Evolutionary conservation across 64 coral and sea anemone species (phyloP).

Genomic region (Trachythela sp.): DNA sequence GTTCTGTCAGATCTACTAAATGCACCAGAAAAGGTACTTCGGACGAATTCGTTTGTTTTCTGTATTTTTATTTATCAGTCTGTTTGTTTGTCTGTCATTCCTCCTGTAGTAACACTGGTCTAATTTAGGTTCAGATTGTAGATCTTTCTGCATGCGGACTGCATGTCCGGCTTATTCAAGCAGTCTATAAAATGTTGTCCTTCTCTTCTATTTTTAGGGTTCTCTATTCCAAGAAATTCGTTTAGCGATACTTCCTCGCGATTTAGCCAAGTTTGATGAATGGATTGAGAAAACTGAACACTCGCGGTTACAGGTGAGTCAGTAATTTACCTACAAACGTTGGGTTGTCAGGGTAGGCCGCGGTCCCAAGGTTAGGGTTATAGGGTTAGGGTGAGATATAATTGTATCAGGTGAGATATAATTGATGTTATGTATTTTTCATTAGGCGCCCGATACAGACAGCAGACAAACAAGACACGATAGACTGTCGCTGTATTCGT

Average conservation of each 20-base stretch:
- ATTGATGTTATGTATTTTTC: not conserved
- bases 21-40: slow-evolving; percentile 62
- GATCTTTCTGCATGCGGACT: not conserved
- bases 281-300: not conserved
- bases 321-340: not conserved
- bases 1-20: slow-evolving; percentile 85
- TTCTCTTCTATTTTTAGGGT: not conserved
- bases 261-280: slow-evolving; percentile 3
- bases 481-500: not conserved
- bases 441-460: not conserved
- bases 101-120: no score
- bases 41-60: not conserved
- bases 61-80: not conserved
- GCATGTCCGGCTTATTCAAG: not conserved
- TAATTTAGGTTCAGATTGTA: not conserved
- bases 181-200: not conserved
- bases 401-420: no score
- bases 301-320: not conserved
- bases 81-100: not conserved
- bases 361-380: no score
- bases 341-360: not conserved
- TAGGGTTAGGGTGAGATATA: no score
- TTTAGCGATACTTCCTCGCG: not conserved
- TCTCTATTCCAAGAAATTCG: not conserved
- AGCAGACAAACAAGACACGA: not conserved